Percentiles rank a stretch among this genome's conserved stretches.
Evolutionary conservation across 2,113 vertebrate genomes (phyloP).

Genomic region (Colossoma macropomum): DNA sequence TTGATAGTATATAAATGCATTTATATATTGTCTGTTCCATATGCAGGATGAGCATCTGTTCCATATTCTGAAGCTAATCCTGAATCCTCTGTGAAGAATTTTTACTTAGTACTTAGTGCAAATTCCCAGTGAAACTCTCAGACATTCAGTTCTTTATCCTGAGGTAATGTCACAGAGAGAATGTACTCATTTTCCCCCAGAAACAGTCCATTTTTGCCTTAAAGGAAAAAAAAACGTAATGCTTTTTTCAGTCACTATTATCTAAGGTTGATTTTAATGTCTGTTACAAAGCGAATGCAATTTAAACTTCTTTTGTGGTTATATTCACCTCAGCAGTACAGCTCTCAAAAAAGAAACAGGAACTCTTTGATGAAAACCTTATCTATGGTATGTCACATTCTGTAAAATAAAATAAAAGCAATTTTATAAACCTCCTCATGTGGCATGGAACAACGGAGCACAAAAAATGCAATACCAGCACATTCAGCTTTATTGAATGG

Average conservation of each 20-base stretch:
- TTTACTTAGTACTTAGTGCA: background rate
- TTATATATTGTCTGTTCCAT: too few relatives aligned
- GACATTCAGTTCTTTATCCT: background rate
- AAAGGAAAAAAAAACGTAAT: background rate
- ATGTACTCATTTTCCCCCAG: background rate
- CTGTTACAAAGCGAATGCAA: background rate
- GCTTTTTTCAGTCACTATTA: background rate
- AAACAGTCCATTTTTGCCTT: background rate
- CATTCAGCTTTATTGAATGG: constrained; percentile 7
- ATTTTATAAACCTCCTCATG: background rate
- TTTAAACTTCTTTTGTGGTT: background rate
- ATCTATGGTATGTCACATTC: background rate
- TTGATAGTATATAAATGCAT: too few relatives aligned
- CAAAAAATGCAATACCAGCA: background rate
- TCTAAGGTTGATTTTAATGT: background rate
- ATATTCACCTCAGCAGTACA: background rate
- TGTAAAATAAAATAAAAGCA: background rate
- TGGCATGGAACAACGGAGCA: background rate
- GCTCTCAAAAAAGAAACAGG: background rate
- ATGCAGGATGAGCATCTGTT: too few relatives aligned
- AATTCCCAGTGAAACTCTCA: background rate
- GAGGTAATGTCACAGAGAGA: background rate
- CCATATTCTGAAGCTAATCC: background rate
- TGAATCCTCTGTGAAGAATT: background rate
- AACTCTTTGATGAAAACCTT: background rate